Conservation (phyloP, 2,888 invertebrate species). For the Crossocerus cetratus region DNA sequence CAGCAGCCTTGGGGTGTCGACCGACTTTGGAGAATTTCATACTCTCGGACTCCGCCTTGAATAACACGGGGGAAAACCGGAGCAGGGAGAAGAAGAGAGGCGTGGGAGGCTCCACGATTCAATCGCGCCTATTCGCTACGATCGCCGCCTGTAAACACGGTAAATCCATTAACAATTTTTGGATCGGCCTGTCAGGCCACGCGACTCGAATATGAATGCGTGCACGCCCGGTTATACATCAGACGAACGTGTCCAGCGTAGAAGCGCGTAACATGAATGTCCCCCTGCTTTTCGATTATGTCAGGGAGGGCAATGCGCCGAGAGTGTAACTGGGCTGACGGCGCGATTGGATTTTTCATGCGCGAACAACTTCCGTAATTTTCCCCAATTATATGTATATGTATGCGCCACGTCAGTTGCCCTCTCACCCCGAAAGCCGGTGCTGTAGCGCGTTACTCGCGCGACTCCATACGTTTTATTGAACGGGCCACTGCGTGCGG, state of each 20-base stretch:
- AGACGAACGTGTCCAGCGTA: conserved; percentile 36
- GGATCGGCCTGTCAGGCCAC: conserved; percentile 46
- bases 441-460: too few species aligned
- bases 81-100: conserved; percentile 4
- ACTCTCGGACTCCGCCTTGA: neutral
- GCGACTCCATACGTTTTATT: too few species aligned
- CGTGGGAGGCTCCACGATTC: conserved; percentile 13
- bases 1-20: conserved; percentile 1
- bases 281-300: conserved; percentile 9
- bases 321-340: too few species aligned
- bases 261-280: neutral
- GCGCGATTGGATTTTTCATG: neutral
- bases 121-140: conserved; percentile 38
- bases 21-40: conserved; percentile 19
- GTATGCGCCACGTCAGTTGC: conserved; percentile 20
- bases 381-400: conserved; percentile 13
- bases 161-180: conserved; percentile 72
- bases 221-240: conserved; percentile 50
- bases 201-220: conserved; percentile 51
- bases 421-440: too few species aligned
- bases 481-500: too few species aligned
- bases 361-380: neutral
- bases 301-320: neutral
- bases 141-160: conserved; percentile 60
- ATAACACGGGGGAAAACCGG: conserved; percentile 14